phyloP scores from a whole-genome alignment of 2,888 invertebrate genomes.

The Carabus problematicus region DNA sequence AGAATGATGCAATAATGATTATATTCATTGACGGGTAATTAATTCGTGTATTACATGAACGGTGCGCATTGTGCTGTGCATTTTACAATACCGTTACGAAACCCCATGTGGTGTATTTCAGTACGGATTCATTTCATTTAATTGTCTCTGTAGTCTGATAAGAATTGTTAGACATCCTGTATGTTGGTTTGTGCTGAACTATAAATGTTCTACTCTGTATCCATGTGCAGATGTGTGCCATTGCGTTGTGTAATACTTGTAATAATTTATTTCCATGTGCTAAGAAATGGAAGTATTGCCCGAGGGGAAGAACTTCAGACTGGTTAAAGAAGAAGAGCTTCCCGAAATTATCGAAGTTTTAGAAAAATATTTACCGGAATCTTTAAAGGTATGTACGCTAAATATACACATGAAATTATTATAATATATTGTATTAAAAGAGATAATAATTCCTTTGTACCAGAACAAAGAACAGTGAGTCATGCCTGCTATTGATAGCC shows the following conservation, averaged over 20 bases:
- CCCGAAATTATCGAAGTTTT: conserved; percentile 81
- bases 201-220: neutral
- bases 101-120: conserved; percentile 24
- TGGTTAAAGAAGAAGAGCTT: conserved; percentile 85
- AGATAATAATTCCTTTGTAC: too few relatives aligned
- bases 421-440: neutral
- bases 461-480: neutral
- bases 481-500: conserved; percentile 14
- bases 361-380: conserved; percentile 83
- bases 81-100: conserved; percentile 11
- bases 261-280: conserved; percentile 54
- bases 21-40: neutral
- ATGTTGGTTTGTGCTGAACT: too few relatives aligned
- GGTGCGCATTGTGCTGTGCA: neutral
- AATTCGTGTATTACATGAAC: neutral
- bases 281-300: conserved; percentile 85
- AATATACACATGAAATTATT: neutral
- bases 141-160: conserved; percentile 19
- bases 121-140: conserved; percentile 36
- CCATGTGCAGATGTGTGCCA: too few relatives aligned
- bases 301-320: conserved; percentile 87
- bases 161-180: neutral
- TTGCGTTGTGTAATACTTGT: conserved; percentile 14
- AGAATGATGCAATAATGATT: neutral
- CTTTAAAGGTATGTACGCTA: conserved; percentile 74